Conservation (phyloP, 1,140 invertebrate genomes). For the Penaeus chinensis region DNA sequence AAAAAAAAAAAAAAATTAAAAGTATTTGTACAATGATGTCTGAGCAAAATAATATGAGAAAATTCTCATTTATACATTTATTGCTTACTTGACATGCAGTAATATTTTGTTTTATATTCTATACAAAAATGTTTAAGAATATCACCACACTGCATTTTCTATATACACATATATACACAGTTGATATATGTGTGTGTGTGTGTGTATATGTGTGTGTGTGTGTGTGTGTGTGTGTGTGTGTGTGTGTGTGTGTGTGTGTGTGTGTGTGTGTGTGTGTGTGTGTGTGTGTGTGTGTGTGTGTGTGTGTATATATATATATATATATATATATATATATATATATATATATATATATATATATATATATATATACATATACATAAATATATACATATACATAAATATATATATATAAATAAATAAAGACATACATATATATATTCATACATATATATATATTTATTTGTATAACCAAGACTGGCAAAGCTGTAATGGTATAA, state of each 20-base stretch:
- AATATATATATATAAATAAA: too few relatives aligned
- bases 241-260: conserved; percentile 5
- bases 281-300: background rate
- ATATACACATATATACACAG: conserved; percentile 22
- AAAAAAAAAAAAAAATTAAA: too few relatives aligned
- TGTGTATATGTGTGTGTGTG: conserved; percentile 10
- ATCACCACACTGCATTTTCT: background rate
- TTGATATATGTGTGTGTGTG: background rate
- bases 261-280: background rate
- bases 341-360: too few relatives aligned
- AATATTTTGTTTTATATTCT: too few relatives aligned
- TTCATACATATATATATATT: conserved; percentile 5
- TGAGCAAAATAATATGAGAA: too few relatives aligned
- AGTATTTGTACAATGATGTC: too few relatives aligned
- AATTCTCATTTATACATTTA: too few relatives aligned
- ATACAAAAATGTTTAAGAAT: too few relatives aligned
- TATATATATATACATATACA: too few relatives aligned
- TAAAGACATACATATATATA: too few relatives aligned
- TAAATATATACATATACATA: too few relatives aligned
- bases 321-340: conserved; percentile 24
- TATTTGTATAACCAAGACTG: background rate
- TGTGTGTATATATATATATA: conserved; percentile 17
- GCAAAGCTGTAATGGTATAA: background rate
- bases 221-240: background rate
- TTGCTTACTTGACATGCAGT: too few relatives aligned